These are phyloP conservation scores for Pseudorhiza aurosa DNA, from an alignment of 30 jellyfish, hydroid and myxozoan genomes.

Conservation along the genomic window DNA sequence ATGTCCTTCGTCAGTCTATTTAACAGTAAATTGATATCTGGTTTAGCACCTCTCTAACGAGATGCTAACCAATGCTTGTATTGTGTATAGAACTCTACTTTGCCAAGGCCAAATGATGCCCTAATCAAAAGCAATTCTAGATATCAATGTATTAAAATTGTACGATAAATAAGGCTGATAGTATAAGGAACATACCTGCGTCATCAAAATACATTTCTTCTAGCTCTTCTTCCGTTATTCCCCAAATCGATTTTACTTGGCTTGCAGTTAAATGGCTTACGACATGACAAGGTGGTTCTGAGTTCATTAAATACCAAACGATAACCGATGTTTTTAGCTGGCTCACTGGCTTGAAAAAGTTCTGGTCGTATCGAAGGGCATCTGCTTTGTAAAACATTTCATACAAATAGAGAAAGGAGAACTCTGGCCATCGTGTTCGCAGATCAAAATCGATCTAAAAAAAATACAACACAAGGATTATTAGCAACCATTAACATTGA, in stretches of 20 bases:
- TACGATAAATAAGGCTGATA: no score
- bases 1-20: no score
- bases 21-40: no score
- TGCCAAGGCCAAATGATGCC: no score
- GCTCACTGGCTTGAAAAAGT: slow-evolving; percentile 95
- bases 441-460: slow-evolving; percentile 81
- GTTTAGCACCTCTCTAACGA: no score
- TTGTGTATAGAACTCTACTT: no score
- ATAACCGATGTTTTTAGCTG: slow-evolving; percentile 94
- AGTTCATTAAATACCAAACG: slow-evolving; percentile 93
- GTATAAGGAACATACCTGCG: slow-evolving; percentile 63
- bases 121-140: no score
- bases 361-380: slow-evolving; percentile 86
- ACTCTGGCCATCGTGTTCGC: slow-evolving; percentile 87
- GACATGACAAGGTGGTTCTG: slow-evolving; percentile 96
- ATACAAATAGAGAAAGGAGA: slow-evolving; percentile 78
- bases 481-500: no score
- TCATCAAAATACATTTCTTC: slow-evolving; percentile 94
- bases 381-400: slow-evolving; percentile 96
- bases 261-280: slow-evolving; percentile 97
- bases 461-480: no score
- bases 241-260: slow-evolving; percentile 98
- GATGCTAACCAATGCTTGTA: no score
- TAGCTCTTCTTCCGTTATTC: slow-evolving; percentile 95
- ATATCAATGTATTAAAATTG: no score